Conservation (phyloP, 2,888 invertebrate species). For the Drosophila acutilabella region DNA sequence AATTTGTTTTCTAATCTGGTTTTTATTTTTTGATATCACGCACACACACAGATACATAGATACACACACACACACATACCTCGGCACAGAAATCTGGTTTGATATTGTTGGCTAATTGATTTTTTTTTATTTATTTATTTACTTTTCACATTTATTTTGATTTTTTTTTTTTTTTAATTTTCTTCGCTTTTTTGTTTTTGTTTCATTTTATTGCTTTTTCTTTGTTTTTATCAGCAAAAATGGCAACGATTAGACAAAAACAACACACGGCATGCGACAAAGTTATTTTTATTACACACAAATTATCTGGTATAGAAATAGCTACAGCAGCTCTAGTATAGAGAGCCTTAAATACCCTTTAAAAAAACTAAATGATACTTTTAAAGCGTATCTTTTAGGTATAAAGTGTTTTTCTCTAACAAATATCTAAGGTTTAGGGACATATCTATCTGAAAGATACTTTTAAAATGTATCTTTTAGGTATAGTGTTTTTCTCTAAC, state of each 20-base stretch:
- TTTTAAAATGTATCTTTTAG: too few species aligned
- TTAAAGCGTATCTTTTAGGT: too few species aligned
- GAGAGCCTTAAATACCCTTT: too few species aligned
- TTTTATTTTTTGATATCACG: constrained; percentile 34
- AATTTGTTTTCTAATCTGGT: constrained; percentile 58
- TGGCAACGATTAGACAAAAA: constrained; percentile 12
- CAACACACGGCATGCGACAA: constrained; percentile 9
- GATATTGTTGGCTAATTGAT: constrained; percentile 42
- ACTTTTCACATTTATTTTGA: constrained; percentile 16
- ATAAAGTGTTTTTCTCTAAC: too few species aligned
- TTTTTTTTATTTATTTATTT: constrained; percentile 7
- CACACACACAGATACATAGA: constrained; percentile 20
- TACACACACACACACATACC: constrained; percentile 19
- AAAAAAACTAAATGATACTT: too few species aligned
- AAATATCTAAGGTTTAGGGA: too few species aligned
- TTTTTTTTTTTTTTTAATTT: not conserved
- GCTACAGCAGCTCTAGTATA: not conserved
- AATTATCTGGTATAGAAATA: not conserved
- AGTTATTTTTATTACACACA: not conserved
- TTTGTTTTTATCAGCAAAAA: constrained; percentile 12
- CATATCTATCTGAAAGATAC: too few species aligned
- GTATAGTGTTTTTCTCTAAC: too few species aligned
- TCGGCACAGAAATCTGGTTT: constrained; percentile 42
- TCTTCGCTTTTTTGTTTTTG: constrained; percentile 1
- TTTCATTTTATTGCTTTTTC: constrained; percentile 1